These are phyloP conservation scores for Gopherus evgoodei DNA, from an alignment of 2,113 vertebrate species.

Conservation along the genomic window DNA sequence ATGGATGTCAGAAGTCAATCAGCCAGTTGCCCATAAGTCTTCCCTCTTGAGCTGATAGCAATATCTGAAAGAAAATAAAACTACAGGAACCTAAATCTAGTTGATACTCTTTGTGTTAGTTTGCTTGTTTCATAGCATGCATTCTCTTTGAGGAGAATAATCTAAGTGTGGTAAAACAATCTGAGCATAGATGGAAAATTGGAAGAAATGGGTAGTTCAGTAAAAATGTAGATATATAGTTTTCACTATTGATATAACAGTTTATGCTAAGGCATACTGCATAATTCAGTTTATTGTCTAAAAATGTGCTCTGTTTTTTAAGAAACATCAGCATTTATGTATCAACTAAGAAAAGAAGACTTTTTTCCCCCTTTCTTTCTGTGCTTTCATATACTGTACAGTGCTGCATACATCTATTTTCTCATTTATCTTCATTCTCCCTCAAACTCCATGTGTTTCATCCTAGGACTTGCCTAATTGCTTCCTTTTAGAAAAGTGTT, in stretches of 20 bases:
- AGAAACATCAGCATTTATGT: no score
- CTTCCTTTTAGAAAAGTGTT: background rate
- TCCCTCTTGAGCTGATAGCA: background rate
- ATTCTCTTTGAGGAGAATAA: background rate
- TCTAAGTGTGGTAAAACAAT: background rate
- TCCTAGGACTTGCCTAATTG: background rate
- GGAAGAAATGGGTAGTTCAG: background rate
- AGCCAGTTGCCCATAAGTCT: background rate
- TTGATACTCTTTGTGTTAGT: background rate
- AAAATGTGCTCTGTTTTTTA: no score
- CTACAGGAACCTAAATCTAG: background rate
- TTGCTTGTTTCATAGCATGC: background rate
- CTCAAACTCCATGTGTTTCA: background rate
- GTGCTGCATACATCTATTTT: no score
- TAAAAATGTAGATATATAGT: background rate
- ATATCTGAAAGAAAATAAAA: background rate
- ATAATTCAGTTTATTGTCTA: no score
- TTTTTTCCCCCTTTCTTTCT: no score
- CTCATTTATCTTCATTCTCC: no score
- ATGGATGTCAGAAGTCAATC: background rate
- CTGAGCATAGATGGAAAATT: background rate
- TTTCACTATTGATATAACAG: no score
- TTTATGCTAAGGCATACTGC: no score
- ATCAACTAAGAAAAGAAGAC: no score
- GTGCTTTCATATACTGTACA: no score